Conservation (phyloP, 2,113 vertebrate species). For the Alces alces region DNA sequence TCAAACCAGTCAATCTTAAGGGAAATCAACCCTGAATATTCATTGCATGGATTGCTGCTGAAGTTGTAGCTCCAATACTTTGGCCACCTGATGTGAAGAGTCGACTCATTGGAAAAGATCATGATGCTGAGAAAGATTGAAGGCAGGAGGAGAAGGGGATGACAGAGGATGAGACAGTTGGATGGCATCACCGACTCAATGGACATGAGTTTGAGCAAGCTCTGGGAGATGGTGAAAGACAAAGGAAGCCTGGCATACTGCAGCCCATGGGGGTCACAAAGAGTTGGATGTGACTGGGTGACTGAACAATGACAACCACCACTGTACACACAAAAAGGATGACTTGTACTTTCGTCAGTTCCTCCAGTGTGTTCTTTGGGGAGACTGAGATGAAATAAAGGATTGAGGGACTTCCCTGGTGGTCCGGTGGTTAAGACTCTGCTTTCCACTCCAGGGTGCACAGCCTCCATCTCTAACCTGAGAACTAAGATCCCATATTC, state of each 20-base stretch:
- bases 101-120: neutral
- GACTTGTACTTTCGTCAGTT: neutral
- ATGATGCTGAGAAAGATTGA: accelerated
- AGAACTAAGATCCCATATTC: neutral
- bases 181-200: neutral
- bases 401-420: neutral
- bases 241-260: neutral
- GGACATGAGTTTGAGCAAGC: neutral
- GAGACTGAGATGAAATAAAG: neutral
- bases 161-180: neutral
- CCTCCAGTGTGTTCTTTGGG: neutral
- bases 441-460: neutral
- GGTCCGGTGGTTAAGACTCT: neutral
- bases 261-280: neutral
- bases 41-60: neutral
- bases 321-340: neutral
- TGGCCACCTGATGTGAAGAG: neutral
- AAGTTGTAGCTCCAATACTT: neutral
- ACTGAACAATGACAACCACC: neutral
- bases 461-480: neutral
- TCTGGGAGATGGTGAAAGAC: neutral
- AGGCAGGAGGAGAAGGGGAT: neutral
- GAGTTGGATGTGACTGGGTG: neutral
- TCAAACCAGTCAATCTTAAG: neutral
- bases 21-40: neutral